Evolutionary conservation across 2,888 invertebrate species (phyloP).

Genomic region (Antheraea yamamai): DNA sequence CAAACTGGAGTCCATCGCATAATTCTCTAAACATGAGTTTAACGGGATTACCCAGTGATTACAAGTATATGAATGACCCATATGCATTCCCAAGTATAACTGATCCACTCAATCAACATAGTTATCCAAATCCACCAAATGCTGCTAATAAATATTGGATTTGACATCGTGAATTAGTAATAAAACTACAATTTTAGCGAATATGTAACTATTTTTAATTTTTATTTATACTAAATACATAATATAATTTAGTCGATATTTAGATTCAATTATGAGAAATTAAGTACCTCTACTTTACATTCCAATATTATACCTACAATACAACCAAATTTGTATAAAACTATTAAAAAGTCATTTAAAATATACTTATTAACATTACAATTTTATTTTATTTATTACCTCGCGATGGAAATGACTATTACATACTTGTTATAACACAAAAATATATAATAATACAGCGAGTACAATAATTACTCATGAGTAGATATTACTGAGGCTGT

Average conservation of each 20-base stretch:
- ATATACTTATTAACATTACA: constrained; percentile 19
- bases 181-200: constrained; percentile 23
- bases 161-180: constrained; percentile 50
- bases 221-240: constrained; percentile 47
- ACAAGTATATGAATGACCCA: constrained; percentile 78
- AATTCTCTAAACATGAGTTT: constrained; percentile 77
- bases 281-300: constrained; percentile 72
- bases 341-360: constrained; percentile 65
- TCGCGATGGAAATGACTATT: not conserved
- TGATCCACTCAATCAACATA: constrained; percentile 73
- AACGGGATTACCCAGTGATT: constrained; percentile 72
- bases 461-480: constrained; percentile 19
- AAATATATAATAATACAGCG: not conserved
- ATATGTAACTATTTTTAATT: constrained; percentile 36
- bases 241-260: constrained; percentile 35
- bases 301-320: constrained; percentile 67
- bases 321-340: constrained; percentile 75
- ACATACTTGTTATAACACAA: not conserved
- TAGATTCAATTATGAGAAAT: constrained; percentile 57
- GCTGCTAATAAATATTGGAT: constrained; percentile 78
- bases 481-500: constrained; percentile 46
- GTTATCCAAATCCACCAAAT: constrained; percentile 71
- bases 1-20: constrained; percentile 80
- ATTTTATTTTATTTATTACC: constrained; percentile 7
- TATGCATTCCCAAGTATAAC: constrained; percentile 74